Evolutionary conservation across 1,140 invertebrate genomes (phyloP), one percentile per base, ranked within the genome.

Genomic region (Rhysida immarginata): DNA sequence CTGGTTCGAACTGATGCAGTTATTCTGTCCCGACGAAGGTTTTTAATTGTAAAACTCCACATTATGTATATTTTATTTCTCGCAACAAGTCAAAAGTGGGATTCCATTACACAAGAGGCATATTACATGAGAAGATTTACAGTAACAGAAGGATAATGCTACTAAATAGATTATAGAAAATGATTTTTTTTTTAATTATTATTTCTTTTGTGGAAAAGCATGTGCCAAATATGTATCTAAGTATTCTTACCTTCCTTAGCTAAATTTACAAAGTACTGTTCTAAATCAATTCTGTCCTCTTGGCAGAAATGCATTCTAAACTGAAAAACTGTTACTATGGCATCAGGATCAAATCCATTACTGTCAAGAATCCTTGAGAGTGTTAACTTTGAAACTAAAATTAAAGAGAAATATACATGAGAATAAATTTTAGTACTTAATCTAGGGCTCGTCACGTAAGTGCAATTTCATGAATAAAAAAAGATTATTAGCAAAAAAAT

Each of bases 201-300:
- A n/a, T n/a, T n/a, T n/a, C n/a, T n/a, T n/a, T n/a, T n/a, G n/a
- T n/a, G n/a, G n/a, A n/a, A n/a, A n/a, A n/a, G n/a, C n/a, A n/a
- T n/a, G n/a, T n/a, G n/a, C n/a, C n/a, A n/a, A n/a, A n/a, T n/a
- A n/a, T n/a, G n/a, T n/a, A n/a, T n/a, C n/a, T n/a, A n/a, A n/a
- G n/a, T n/a, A n/a, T n/a, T n/a, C n/a, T 67, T 63, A 73, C 71
- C 59, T 62, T 73, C 66, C 55, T 64, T 62, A 56, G 70, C 62
- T 29, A 71, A 58, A 41, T 63, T 56, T 43, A 68, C 67, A 1
- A 72, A 53, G 27, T 66, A 59, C 26, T 61, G 29, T 21, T 54
- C 53, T 18, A 65, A 54, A 26, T 60, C 53, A 8, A 66, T 56
- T 13, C 66, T 62, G n/a, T 64, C 63, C 45, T 69, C 65, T 2